Base-by-base conservation (phyloP, 1,140 invertebrate genomes). In the Schlechtendalia chinensis region DNA sequence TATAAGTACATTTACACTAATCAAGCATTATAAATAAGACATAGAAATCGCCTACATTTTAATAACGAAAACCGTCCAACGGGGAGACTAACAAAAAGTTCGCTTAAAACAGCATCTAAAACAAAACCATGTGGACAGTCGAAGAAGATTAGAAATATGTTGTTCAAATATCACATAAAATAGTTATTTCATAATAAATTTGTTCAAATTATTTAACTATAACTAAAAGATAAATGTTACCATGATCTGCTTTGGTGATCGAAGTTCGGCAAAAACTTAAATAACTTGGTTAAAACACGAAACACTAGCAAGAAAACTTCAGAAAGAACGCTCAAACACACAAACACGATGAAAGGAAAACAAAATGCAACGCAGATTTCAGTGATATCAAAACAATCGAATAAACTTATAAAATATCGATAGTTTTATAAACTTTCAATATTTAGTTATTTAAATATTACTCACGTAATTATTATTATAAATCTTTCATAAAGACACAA, bases 341-440 rank as follows among this genome's bases (percentile, higher is more conserved):
- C 19, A 3, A 27, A 24, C 67, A 16, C n/a, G 16, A 19, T 8
- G 17, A 22, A 72, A 53, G 6, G 47, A 74, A 74, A n/a, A 74
- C 53, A 56, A 56, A 6, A 22, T 74, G 71, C 53, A 56, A 74
- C 71, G 71, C 71, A 50, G 27, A 56, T 12, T 32, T 14, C 3
- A 19, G 54, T 56, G 53, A 74, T 74, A 74, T 56, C 27, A 74
- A 74, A 53, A 56, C 50, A 56, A 74, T 74, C 71, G 71, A 19
- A 29, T 8, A 14, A 74, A 8, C 1, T 56, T 17, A 74, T 56
- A 56, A 32, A 1, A 39, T 56, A 74, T 74, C 71, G 71, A 74
- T 74, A 12, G 12, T 74, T 69, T 0, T 50, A 22, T 1, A 8
- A 17, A 6, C 50, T 17, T 50, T 50, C 47, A 69, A 27, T 50